phyloP scores from a whole-genome alignment of 1,140 invertebrate species.

The Orchestia grillus region DNA sequence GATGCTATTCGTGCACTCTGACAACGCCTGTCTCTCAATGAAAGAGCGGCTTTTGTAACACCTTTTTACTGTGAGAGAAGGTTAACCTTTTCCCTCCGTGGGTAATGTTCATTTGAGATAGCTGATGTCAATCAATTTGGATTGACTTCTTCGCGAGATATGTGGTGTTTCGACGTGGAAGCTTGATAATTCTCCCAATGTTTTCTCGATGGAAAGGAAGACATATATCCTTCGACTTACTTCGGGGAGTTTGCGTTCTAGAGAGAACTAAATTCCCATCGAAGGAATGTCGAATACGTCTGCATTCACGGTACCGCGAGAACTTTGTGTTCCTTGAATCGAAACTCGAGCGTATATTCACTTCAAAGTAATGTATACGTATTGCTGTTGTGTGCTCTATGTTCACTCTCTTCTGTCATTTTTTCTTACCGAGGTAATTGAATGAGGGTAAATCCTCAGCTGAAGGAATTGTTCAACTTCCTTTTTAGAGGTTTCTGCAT shows the following conservation, averaged over 20 bases:
- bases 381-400: background rate
- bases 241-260: no score
- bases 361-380: background rate
- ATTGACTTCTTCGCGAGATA: background rate
- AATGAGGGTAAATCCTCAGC: no score
- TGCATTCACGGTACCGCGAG: background rate
- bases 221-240: background rate
- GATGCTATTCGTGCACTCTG: background rate
- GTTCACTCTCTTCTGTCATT: no score
- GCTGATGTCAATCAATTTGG: background rate
- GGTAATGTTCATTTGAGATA: background rate
- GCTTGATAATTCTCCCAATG: background rate
- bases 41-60: background rate
- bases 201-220: background rate
- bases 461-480: no score
- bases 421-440: no score
- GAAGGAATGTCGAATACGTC: background rate
- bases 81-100: background rate
- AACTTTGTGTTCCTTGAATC: background rate
- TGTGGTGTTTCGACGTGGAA: background rate
- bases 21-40: background rate
- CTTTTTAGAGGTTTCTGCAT: no score
- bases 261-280: no score
- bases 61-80: background rate
- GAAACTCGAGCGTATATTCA: background rate